A percentile compares a stretch with the other conserved stretches of the same genome.
These are phyloP conservation scores for Micromesistius poutassou DNA, from an alignment of 2,797 vertebrate genomes.

Conservation along the genomic window DNA sequence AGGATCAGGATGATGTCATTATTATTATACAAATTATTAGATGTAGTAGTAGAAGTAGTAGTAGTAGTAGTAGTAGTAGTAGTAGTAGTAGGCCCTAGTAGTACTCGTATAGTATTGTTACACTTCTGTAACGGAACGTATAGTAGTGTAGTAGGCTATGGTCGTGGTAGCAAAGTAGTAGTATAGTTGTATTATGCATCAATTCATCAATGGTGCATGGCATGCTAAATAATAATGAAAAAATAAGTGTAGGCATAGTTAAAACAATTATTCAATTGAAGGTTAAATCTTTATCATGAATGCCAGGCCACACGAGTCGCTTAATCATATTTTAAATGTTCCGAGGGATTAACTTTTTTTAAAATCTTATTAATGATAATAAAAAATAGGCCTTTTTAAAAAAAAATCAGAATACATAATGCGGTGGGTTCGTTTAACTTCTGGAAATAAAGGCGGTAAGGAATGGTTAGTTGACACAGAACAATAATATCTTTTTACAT, in stretches of 20 bases:
- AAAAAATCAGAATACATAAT: no score
- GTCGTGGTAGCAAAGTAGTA: neutral
- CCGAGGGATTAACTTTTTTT: neutral
- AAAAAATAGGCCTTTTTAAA: no score
- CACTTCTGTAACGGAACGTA: no score
- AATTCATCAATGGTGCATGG: neutral
- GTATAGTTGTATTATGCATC: neutral
- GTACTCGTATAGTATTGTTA: no score
- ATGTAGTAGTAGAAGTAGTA: no score
- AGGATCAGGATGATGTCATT: neutral
- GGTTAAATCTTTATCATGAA: no score
- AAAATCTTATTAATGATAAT: neutral
- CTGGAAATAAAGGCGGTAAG: neutral
- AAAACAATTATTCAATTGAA: neutral
- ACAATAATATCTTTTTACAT: neutral
- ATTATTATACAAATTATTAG: neutral
- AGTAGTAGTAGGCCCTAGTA: no score
- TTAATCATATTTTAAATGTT: no score
- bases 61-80: no score
- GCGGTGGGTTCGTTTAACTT: neutral
- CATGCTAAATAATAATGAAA: neutral
- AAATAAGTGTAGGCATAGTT: neutral
- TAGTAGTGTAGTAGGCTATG: no score
- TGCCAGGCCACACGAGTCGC: no score
- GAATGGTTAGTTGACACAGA: neutral